phyloP scores from a whole-genome alignment of 2,113 vertebrate genomes.

The Apistogramma diplotaenia region DNA sequence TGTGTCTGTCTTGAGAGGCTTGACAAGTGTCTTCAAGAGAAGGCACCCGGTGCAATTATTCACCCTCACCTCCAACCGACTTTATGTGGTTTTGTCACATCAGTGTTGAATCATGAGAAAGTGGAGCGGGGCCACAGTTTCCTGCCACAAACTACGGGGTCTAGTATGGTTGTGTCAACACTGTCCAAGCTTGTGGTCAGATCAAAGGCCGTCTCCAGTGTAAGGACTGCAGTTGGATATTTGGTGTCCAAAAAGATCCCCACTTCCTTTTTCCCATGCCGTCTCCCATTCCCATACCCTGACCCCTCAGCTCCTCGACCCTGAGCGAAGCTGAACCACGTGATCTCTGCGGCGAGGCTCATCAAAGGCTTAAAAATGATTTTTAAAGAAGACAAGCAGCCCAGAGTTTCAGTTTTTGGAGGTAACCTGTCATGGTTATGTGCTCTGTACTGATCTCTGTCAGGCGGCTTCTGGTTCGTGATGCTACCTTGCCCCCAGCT shows the following conservation, averaged over 20 bases:
- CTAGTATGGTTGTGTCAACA: not conserved
- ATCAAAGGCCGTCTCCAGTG: conserved; percentile 36
- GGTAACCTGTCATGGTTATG: not conserved
- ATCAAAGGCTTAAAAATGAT: not conserved
- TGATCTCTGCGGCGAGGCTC: conserved; percentile 19
- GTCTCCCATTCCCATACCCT: conserved; percentile 33
- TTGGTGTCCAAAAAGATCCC: conserved; percentile 16
- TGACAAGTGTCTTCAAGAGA: not conserved
- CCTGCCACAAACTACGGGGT: conserved; percentile 4
- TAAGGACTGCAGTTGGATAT: not conserved
- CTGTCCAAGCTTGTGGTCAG: conserved; percentile 29
- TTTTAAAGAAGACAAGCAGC: not conserved
- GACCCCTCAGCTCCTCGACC: not conserved
- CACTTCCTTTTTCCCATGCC: conserved; percentile 61
- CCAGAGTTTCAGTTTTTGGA: not conserved
- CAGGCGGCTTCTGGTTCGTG: not conserved
- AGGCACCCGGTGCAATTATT: not conserved
- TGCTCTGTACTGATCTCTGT: not conserved
- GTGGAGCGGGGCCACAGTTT: not conserved
- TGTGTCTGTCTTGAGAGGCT: not conserved
- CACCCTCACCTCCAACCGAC: not conserved
- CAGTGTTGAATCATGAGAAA: conserved; percentile 30
- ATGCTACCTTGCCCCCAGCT: not conserved
- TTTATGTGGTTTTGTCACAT: conserved; percentile 8
- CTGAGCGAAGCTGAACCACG: not conserved